phyloP scores from a whole-genome alignment of 2,113 vertebrate species.

The Potamarius usumacintae region DNA sequence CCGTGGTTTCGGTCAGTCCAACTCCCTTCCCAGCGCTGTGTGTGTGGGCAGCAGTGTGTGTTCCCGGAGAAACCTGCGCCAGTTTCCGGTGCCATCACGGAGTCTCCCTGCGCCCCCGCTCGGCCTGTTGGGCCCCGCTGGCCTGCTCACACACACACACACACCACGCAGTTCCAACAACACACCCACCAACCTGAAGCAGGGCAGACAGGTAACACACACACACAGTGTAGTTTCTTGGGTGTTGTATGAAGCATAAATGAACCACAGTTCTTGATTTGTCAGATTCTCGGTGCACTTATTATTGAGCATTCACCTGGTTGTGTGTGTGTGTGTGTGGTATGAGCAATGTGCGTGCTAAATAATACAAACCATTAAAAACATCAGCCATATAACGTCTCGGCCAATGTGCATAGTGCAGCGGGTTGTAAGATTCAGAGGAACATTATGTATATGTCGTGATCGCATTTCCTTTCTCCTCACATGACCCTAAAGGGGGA shows the following conservation, averaged over 20 bases:
- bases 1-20: slow-evolving; percentile 93
- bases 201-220: slow-evolving; percentile 84
- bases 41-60: slow-evolving; percentile 83
- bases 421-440: neutral
- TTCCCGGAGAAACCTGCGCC: slow-evolving; percentile 86
- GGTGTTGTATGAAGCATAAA: neutral
- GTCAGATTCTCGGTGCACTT: neutral
- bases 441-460: neutral
- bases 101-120: slow-evolving; percentile 87
- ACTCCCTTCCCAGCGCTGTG: slow-evolving; percentile 88
- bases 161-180: slow-evolving; percentile 82
- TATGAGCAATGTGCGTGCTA: neutral
- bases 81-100: slow-evolving; percentile 93
- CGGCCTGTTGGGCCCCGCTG: slow-evolving; percentile 83
- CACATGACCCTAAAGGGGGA: neutral
- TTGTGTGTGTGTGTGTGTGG: too few relatives aligned
- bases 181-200: slow-evolving; percentile 90
- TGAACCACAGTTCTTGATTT: neutral
- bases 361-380: neutral
- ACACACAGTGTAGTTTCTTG: slow-evolving; percentile 2
- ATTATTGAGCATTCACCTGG: neutral
- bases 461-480: neutral
- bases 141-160: slow-evolving; percentile 83
- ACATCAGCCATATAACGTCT: neutral
- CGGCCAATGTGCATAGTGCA: neutral